Base-by-base conservation (phyloP, 2,888 invertebrate species). In the Dorcus parallelipipedus region DNA sequence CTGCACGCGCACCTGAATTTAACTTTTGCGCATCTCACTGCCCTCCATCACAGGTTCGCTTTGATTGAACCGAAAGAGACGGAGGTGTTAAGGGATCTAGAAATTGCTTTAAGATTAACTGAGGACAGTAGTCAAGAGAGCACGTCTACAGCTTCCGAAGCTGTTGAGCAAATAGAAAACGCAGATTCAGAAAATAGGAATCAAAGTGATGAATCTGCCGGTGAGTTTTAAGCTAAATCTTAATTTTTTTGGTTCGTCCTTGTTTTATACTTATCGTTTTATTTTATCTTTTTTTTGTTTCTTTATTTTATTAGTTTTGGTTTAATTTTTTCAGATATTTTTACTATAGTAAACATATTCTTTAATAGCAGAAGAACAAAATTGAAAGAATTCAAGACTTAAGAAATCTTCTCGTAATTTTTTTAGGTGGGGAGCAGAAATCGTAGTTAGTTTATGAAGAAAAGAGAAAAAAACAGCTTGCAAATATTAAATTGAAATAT, bases 1-100 rank as follows among this genome's bases (percentile, higher is more conserved):
- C 86, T 97, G 78, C 96, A 97, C 83, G 91, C 94, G 77, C 97
- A 97, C 83, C 89, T 97, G 80, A 97, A 97, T 85, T 90, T 95
- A 82, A 92, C 97, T 73, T 97, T 96, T 84, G 93, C 93, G 81
- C 97, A 97, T 84, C 89, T 97, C 80, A 94, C 94, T 74, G 91
- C 88, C 74, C 81, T 89, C 72, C 87, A 88, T 78, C 84, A 91
- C 78, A 90, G 93, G 79, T 97, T 94, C 84, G 87, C 89, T 78
- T 86, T 97, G 77, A 91, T 97, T 73, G 97, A 97, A 78, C 87
- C 91, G 76, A 95, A 96, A 84, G 97, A 97, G 83, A 94, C 95
- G 39, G 96, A 97, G 81, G 91, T 95, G 73, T 84, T 97, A 73
- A 89, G 92, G 71, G 96, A 96, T 82, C 84, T 97, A 75, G 93